These are phyloP conservation scores for Thunnus albacares DNA, from an alignment of 2,797 vertebrate genomes.

Conservation along the genomic window DNA sequence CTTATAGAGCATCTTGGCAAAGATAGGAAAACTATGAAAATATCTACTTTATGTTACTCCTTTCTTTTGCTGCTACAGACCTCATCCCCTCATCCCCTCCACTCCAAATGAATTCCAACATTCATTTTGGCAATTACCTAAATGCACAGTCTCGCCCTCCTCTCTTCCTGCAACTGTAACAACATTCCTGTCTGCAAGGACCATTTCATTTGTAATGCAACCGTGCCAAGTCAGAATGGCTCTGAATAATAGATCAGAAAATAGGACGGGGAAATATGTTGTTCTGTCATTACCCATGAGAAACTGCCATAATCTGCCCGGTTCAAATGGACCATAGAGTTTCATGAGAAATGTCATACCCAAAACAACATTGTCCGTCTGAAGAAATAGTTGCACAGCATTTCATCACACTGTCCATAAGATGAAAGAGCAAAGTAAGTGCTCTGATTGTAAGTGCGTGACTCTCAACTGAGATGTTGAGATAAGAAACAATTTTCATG, in stretches of 20 bases:
- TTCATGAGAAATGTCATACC: conserved; percentile 48
- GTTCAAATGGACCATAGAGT: conserved; percentile 55
- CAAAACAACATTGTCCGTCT: conserved; percentile 40
- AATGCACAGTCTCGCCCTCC: conserved; percentile 32
- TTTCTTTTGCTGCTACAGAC: conserved; percentile 8
- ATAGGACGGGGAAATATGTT: conserved; percentile 48
- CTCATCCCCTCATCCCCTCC: conserved; percentile 31
- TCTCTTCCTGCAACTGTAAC: conserved; percentile 27
- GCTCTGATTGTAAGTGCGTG: conserved; percentile 11
- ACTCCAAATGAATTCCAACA: background rate
- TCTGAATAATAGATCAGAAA: conserved; percentile 66
- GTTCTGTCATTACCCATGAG: conserved; percentile 50
- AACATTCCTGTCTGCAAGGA: conserved; percentile 58
- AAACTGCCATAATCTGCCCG: conserved; percentile 42
- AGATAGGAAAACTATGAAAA: conserved; percentile 23
- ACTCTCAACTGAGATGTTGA: conserved; percentile 16
- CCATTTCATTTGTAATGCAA: conserved; percentile 56
- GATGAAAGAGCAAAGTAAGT: conserved; percentile 31
- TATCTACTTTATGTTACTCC: background rate
- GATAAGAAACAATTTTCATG: conserved; percentile 16
- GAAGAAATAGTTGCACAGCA: conserved; percentile 34
- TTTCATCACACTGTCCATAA: conserved; percentile 56
- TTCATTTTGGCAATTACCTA: conserved; percentile 54
- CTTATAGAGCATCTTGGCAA: background rate
- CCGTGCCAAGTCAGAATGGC: conserved; percentile 47